Conservation (phyloP, 2,113 vertebrate species). For the Aspiorhynchus laticeps region DNA sequence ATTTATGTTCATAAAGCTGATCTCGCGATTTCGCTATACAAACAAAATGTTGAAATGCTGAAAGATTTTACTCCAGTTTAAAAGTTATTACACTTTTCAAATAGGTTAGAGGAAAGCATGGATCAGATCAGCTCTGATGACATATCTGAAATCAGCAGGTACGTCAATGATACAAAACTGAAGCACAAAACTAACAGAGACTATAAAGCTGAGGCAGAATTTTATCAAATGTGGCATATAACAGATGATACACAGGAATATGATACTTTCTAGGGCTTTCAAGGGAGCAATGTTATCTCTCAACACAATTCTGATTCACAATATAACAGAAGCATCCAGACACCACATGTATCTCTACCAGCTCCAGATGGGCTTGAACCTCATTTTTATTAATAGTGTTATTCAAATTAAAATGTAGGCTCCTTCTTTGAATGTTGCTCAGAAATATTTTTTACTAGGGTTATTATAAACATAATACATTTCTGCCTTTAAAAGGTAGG, state of each 20-base stretch:
- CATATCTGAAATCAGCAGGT: background rate
- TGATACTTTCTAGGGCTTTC: background rate
- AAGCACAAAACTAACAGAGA: background rate
- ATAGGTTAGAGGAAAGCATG: background rate
- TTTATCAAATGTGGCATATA: background rate
- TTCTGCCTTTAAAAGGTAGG: too few species aligned
- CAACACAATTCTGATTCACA: background rate
- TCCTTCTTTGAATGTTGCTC: too few species aligned
- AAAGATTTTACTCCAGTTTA: background rate
- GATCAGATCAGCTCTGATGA: background rate
- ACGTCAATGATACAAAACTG: background rate
- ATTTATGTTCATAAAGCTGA: background rate
- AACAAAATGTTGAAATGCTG: background rate
- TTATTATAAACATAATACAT: too few species aligned
- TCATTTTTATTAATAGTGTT: too few species aligned
- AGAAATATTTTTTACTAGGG: too few species aligned
- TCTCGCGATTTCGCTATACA: background rate
- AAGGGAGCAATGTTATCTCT: background rate
- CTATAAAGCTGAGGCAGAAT: background rate
- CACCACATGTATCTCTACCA: too few species aligned
- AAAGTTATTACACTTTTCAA: background rate
- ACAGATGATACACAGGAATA: background rate
- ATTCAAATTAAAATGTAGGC: too few species aligned
- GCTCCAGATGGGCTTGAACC: too few species aligned
- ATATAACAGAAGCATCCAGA: background rate